A percentile compares a stretch with the other conserved stretches of the same genome.
Evolutionary conservation across 2,113 vertebrate species (phyloP).

Genomic region (Chaenocephalus aceratus): DNA sequence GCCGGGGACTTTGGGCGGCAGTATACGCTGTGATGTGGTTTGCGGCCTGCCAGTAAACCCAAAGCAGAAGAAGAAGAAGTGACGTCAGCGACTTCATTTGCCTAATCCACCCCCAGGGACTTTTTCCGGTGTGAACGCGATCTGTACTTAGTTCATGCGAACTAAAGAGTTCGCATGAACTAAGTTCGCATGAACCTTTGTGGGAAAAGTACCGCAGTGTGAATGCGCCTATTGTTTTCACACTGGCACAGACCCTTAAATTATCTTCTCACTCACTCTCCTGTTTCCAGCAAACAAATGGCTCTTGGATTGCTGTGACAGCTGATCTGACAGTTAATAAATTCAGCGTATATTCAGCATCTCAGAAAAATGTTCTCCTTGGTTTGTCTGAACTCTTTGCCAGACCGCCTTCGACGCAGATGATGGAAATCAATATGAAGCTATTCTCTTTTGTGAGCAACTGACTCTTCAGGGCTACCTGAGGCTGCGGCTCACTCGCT

Average conservation of each 20-base stretch:
- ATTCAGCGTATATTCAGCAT: not conserved
- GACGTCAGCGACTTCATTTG: too few relatives aligned
- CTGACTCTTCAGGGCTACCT: conserved; percentile 23
- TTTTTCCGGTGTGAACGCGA: too few relatives aligned
- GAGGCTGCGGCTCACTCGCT: conserved; percentile 21
- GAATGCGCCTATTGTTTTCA: not conserved
- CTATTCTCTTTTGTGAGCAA: conserved; percentile 15
- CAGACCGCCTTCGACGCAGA: conserved; percentile 16
- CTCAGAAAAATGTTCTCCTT: conserved; percentile 5
- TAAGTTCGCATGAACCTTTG: too few relatives aligned
- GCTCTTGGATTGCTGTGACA: not conserved
- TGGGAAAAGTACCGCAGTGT: too few relatives aligned
- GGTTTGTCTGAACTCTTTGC: conserved; percentile 2
- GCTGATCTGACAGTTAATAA: not conserved
- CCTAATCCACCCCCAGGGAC: too few relatives aligned
- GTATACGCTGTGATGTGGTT: too few relatives aligned
- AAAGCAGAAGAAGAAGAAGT: too few relatives aligned
- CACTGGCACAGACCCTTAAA: conserved; percentile 25
- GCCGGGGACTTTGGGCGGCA: too few relatives aligned
- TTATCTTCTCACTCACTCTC: conserved; percentile 7
- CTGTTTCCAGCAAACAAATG: conserved; percentile 19
- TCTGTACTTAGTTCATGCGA: too few relatives aligned
- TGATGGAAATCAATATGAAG: conserved; percentile 23
- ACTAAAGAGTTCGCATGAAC: too few relatives aligned
- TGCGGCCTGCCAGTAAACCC: too few relatives aligned